Evolutionary conservation across 2,113 vertebrate species (phyloP), one percentile per base, ranked within the genome.

Genomic region (Rhynchopsitta pachyrhyncha): DNA sequence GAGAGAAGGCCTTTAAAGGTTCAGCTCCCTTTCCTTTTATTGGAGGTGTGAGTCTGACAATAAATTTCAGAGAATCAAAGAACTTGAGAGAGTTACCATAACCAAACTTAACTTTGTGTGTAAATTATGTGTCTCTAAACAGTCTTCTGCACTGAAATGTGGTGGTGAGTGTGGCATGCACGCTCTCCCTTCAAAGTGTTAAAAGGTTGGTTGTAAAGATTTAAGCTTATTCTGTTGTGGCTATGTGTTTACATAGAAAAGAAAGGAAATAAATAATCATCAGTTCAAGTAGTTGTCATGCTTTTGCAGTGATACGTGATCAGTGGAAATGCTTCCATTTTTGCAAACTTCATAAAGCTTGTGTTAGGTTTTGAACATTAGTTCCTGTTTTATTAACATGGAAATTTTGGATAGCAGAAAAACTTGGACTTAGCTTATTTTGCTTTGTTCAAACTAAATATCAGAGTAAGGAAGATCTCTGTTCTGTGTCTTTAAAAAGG

Each of bases 101-200:
- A 3, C 6, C 9, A 29, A 29, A 80, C 28, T 20, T 35, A 42
- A 59, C 6, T 1, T 50, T 52, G 39, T 67, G 35, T 6, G 19
- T 63, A 76, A 79, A 39, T 52, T 42, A 6, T 9, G 14, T 27
- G 29, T 53, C 46, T 3, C 1, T 79, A 42, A 84, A 18, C 16
- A 1, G 3, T 5, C 33, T 73, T 74, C 12, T 83, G 3, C 27
- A 1, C 1, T 76, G 33, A 80, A 60, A 28, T 50, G 29, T 20
- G 10, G 6, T 0, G 2, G 14, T 13, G 33, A 3, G 5, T 35
- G 59, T 17, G 8, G 17, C 29, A 28, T 7, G 10, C 20, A 16
- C 2, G 1, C 7, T 82, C 91, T 50, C 19, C 7, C 5, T 66
- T 86, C 35, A 8, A 13, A 55, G 9, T 24, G 8, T 47, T 88